These are phyloP conservation scores for Stegastes partitus DNA, from an alignment of 2,113 vertebrate species.

Conservation along the genomic window DNA sequence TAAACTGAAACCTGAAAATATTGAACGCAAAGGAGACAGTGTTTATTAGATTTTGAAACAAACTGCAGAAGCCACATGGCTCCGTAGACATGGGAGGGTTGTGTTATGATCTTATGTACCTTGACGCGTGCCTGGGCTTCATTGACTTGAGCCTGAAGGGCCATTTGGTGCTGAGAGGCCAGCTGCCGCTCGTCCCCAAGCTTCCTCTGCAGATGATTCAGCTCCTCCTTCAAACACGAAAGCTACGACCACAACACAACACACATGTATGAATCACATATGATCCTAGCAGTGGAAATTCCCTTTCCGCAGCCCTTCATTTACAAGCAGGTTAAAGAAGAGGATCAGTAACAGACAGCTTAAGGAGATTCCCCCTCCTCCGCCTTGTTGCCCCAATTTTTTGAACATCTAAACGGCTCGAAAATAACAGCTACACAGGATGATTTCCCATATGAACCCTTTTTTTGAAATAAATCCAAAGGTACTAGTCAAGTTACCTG, in stretches of 20 bases:
- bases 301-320: neutral
- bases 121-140: constrained; percentile 81
- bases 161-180: constrained; percentile 80
- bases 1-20: neutral
- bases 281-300: neutral
- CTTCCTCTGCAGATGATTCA: constrained; percentile 72
- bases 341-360: neutral
- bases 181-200: constrained; percentile 74
- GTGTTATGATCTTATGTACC: constrained; percentile 58
- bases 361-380: neutral
- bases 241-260: constrained; percentile 52
- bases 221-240: constrained; percentile 70
- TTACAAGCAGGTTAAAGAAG: neutral
- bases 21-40: neutral
- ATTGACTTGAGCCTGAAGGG: constrained; percentile 80
- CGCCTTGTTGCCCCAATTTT: neutral
- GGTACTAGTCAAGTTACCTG: constrained; percentile 81
- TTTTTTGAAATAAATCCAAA: neutral
- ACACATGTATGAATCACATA: neutral
- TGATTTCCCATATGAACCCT: no score
- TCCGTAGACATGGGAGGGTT: neutral
- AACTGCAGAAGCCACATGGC: neutral
- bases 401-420: neutral
- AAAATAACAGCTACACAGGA: no score
- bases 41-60: neutral